These are phyloP conservation scores for Mesoclemmys tuberculata DNA, from an alignment of 2,113 vertebrate species.

Conservation along the genomic window DNA sequence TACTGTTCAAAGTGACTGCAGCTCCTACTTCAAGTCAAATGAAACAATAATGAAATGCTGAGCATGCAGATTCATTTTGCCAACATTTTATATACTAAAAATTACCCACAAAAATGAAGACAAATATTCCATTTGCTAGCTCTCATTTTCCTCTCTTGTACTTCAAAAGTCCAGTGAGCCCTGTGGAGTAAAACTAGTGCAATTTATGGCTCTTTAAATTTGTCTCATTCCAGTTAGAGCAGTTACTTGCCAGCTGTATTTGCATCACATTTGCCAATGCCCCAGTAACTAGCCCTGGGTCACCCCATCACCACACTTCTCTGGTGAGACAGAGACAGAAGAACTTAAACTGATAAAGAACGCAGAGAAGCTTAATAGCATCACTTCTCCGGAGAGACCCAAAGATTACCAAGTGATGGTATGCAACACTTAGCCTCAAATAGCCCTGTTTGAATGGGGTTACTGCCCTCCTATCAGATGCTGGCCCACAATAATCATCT, in stretches of 20 bases:
- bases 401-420: conserved; percentile 9
- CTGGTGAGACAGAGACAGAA: not conserved
- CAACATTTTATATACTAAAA: not conserved
- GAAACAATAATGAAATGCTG: not conserved
- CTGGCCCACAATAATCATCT: not conserved
- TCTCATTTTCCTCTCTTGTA: not conserved
- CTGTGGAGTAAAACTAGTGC: not conserved
- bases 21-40: not conserved
- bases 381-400: not conserved
- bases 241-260: too few relatives aligned
- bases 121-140: not conserved
- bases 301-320: not conserved
- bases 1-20: not conserved
- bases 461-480: not conserved
- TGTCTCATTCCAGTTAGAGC: not conserved
- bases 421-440: conserved; percentile 16
- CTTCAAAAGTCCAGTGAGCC: not conserved
- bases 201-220: not conserved
- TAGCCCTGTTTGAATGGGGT: not conserved
- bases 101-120: not conserved
- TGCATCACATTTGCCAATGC: too few relatives aligned
- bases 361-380: not conserved
- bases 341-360: conserved; percentile 19
- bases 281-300: conserved; percentile 1
- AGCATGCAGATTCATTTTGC: not conserved